Evolutionary conservation across 1,140 invertebrate genomes (phyloP), one percentile per base, ranked within the genome.

Genomic region (Daktulosphaira vitifoliae): DNA sequence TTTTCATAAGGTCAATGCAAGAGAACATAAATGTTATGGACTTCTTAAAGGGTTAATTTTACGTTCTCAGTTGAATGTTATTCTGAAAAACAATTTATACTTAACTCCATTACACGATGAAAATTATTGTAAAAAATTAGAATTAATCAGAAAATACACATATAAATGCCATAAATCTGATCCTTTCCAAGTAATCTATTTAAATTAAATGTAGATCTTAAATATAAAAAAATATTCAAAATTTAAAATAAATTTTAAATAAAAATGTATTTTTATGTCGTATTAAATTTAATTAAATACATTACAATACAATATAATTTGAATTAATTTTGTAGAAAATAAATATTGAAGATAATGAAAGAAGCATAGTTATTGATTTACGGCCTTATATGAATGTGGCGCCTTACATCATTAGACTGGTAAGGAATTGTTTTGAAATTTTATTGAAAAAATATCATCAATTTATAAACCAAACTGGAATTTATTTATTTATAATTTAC

Each of bases 341-440:
- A 37, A 70, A 78, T 33, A 77, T 77, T 1, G 82, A 86, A 2
- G 78, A 83, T 72, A 90, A 95, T 73, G 90, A 95, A 73, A 82
- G 86, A 7, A 89, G 81, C 72, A 86, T 82, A 0, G 80, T 93
- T 22, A 59, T 72, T 20, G 90, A 98, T 77, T 76, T 97, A 38
- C 79, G 86, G 56, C 90, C 90, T 1, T 94, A 91, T 71, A 93
- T 98, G 87, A 96, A 98, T 78, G 87, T 89, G 42, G 88, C 91
- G 0, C 90, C 94, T 1, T 91, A 93, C 71, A 89, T 89, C 25
- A 78, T 91, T 56, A 80, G 82, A 71, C 80, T 84, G 71, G 86
- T 87, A 75, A 81, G 79, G 80, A 54, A 37, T 37, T n/a, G n/a
- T n/a, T n/a, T n/a, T n/a, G n/a, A n/a, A n/a, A n/a, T n/a, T n/a